phyloP scores from a whole-genome alignment of 2,888 invertebrate genomes.

The Ochlodes sylvanus region DNA sequence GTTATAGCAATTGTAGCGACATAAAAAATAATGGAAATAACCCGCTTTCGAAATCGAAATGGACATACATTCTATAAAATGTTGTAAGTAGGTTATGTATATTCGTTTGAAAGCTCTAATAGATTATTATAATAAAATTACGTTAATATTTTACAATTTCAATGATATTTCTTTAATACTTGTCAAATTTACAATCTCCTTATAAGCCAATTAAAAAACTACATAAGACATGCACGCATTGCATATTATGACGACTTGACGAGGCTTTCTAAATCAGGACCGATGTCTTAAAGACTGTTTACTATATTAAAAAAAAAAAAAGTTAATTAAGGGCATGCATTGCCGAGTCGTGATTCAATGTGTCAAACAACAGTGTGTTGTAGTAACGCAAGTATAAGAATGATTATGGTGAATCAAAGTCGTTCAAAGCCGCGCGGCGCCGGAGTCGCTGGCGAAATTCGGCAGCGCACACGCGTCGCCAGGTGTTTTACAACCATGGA shows the following conservation, averaged over 20 bases:
- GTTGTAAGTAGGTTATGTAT: no score
- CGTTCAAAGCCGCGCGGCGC: slow-evolving; percentile 44
- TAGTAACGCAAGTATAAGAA: slow-evolving; percentile 44
- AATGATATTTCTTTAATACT: no score
- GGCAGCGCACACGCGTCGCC: slow-evolving; percentile 51
- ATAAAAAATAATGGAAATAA: no score
- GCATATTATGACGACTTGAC: background rate
- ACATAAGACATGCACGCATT: background rate
- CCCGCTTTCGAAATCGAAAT: no score
- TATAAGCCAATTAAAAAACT: no score
- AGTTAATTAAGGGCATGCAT: slow-evolving; percentile 28
- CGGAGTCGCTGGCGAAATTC: slow-evolving; percentile 50
- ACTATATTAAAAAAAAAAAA: slow-evolving; percentile 8
- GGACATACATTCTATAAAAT: no score
- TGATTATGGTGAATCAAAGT: slow-evolving; percentile 47
- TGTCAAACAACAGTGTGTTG: slow-evolving; percentile 39
- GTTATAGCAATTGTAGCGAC: no score
- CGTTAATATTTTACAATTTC: no score
- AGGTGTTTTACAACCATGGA: slow-evolving; percentile 48
- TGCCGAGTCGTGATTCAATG: slow-evolving; percentile 35
- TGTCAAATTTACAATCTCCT: no score
- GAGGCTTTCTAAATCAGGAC: slow-evolving; percentile 18
- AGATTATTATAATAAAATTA: no score
- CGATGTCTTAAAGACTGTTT: slow-evolving; percentile 1
- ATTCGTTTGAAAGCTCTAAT: no score